phyloP scores from a whole-genome alignment of 2,113 vertebrate genomes.

The Muscicapa adusta region DNA sequence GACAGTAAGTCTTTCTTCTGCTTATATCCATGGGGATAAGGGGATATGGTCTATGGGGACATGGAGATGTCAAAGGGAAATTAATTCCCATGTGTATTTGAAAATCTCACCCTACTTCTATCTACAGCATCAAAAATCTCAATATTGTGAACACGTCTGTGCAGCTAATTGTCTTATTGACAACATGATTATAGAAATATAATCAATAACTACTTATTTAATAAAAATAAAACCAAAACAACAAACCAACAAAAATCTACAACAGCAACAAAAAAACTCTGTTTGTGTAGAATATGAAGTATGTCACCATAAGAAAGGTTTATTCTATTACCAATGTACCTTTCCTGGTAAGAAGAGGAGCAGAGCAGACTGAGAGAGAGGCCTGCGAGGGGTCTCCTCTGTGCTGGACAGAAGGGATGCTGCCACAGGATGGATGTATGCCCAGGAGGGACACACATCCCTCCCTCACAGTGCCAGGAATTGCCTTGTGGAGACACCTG shows the following conservation, averaged over 20 bases:
- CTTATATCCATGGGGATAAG: background rate
- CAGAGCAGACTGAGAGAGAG: rapidly evolving
- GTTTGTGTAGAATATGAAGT: background rate
- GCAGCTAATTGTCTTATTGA: background rate
- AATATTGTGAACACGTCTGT: background rate
- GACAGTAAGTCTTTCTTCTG: background rate
- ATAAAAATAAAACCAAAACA: no score
- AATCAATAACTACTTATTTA: background rate
- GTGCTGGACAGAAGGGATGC: background rate
- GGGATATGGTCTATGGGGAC: no score
- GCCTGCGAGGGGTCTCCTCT: background rate
- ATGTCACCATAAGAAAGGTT: background rate
- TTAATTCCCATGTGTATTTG: background rate
- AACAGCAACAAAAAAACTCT: no score
- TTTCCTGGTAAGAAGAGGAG: background rate
- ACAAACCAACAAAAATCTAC: no score
- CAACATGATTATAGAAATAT: background rate
- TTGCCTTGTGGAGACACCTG: rapidly evolving
- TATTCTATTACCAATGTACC: rapidly evolving
- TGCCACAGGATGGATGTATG: background rate
- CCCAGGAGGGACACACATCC: rapidly evolving
- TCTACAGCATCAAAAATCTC: background rate
- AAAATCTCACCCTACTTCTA: background rate
- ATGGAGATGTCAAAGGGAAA: background rate
- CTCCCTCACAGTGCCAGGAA: background rate